These are phyloP conservation scores for Heliconius cydno DNA, from an alignment of 2,888 invertebrate genomes.

Conservation along the genomic window DNA sequence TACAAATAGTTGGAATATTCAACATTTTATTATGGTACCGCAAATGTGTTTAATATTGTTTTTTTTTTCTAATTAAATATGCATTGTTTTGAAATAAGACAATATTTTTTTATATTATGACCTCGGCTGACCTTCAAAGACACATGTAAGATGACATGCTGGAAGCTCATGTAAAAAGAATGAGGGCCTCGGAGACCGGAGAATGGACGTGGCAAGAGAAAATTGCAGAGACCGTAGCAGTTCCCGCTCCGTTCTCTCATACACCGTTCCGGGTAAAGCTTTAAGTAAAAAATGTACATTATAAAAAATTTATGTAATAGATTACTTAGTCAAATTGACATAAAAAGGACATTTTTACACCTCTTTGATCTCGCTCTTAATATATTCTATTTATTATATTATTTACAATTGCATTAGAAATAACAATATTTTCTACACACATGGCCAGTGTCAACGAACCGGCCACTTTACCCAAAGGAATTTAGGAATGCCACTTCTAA, in stretches of 20 bases:
- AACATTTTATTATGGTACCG: slow-evolving; percentile 2
- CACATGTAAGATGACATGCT: too few relatives aligned
- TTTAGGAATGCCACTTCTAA: neutral
- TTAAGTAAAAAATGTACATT: too few relatives aligned
- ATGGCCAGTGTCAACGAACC: neutral
- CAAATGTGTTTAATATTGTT: neutral
- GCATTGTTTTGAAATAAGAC: neutral
- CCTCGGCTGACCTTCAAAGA: too few relatives aligned
- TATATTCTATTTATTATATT: neutral
- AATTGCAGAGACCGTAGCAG: too few relatives aligned
- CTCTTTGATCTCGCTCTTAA: neutral
- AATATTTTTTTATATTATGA: neutral
- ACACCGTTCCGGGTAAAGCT: too few relatives aligned
- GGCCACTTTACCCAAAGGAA: neutral
- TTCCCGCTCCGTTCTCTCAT: too few relatives aligned
- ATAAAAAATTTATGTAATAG: too few relatives aligned
- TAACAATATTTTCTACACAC: neutral
- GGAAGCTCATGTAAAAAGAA: too few relatives aligned
- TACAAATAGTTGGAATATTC: slow-evolving; percentile 32
- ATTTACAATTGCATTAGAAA: neutral
- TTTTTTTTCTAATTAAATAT: too few relatives aligned
- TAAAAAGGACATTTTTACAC: neutral
- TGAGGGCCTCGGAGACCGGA: too few relatives aligned
- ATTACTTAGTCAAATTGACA: too few relatives aligned
- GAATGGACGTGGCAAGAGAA: too few relatives aligned